A percentile compares a stretch with the other conserved stretches of the same genome.
Evolutionary conservation across 1,140 invertebrate genomes (phyloP).

Genomic region (Diorhabda carinulata): DNA sequence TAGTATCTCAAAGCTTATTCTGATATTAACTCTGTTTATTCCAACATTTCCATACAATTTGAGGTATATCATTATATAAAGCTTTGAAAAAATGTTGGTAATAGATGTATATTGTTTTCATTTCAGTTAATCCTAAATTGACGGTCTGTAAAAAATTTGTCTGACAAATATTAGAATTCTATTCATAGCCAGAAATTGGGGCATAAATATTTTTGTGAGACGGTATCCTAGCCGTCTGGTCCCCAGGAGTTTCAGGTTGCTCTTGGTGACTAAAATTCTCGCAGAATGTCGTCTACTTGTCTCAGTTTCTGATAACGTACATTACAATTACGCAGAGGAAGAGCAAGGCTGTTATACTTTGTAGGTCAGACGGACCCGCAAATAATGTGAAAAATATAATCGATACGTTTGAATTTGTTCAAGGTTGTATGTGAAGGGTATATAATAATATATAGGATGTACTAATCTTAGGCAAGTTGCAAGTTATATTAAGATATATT

Average conservation of each 20-base stretch:
- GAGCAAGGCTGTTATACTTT: background rate
- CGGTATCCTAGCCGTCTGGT: background rate
- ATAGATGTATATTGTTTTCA: background rate
- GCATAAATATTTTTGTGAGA: background rate
- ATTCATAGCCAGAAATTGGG: background rate
- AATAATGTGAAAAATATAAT: too few species aligned
- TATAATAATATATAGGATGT: too few species aligned
- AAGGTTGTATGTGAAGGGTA: too few species aligned
- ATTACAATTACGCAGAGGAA: background rate
- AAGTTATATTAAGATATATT: too few species aligned
- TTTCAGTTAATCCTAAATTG: background rate
- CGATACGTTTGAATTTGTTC: too few species aligned
- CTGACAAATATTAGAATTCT: background rate
- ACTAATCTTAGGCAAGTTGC: too few species aligned
- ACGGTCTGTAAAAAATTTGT: background rate
- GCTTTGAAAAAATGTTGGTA: too few species aligned
- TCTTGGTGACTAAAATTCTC: background rate
- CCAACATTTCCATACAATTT: too few species aligned
- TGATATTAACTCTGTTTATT: too few species aligned
- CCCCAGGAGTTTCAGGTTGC: conserved; percentile 1
- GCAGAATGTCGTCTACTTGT: background rate
- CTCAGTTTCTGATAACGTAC: background rate
- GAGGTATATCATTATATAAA: too few species aligned
- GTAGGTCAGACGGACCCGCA: background rate
- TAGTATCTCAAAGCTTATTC: too few species aligned